phyloP scores from a whole-genome alignment of 1,140 invertebrate species.

The Galleria mellonella region DNA sequence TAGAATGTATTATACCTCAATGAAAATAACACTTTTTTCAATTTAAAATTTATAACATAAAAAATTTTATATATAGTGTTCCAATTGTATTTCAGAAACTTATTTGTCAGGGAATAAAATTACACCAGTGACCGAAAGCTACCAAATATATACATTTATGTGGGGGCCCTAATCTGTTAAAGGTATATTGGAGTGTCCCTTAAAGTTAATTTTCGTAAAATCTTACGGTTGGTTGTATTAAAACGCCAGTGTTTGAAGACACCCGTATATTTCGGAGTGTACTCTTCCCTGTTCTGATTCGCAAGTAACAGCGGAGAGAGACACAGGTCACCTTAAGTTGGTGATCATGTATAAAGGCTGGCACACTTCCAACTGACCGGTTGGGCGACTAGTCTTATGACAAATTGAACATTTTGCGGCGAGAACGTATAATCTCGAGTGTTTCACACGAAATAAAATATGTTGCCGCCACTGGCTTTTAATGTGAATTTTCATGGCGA shows the following conservation, averaged over 20 bases:
- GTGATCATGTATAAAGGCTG: conserved; percentile 25
- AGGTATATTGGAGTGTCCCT: conserved; percentile 54
- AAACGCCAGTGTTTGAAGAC: conserved; percentile 5
- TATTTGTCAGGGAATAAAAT: conserved; percentile 17
- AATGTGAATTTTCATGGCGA: conserved; percentile 30
- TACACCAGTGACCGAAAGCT: conserved; percentile 25
- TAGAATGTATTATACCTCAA: no score
- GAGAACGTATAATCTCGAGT: conserved; percentile 36
- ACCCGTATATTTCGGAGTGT: not conserved
- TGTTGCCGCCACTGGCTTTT: conserved; percentile 32
- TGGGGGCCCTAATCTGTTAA: conserved; percentile 48
- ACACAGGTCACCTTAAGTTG: conserved; percentile 28
- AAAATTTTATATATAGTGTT: no score
- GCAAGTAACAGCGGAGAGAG: conserved; percentile 9
- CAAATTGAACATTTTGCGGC: conserved; percentile 29
- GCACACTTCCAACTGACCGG: conserved; percentile 12
- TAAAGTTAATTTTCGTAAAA: conserved; percentile 66
- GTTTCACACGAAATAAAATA: conserved; percentile 59
- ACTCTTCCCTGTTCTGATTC: conserved; percentile 8
- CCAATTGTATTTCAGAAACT: conserved; percentile 2
- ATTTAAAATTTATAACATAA: no score
- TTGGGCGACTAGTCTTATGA: conserved; percentile 21
- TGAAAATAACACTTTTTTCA: no score
- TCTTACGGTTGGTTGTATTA: conserved; percentile 36
- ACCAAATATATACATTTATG: conserved; percentile 33